A percentile compares a stretch with the other conserved stretches of the same genome.
Conservation (phyloP, 2,113 vertebrate genomes). For the Onychostoma macrolepis region DNA sequence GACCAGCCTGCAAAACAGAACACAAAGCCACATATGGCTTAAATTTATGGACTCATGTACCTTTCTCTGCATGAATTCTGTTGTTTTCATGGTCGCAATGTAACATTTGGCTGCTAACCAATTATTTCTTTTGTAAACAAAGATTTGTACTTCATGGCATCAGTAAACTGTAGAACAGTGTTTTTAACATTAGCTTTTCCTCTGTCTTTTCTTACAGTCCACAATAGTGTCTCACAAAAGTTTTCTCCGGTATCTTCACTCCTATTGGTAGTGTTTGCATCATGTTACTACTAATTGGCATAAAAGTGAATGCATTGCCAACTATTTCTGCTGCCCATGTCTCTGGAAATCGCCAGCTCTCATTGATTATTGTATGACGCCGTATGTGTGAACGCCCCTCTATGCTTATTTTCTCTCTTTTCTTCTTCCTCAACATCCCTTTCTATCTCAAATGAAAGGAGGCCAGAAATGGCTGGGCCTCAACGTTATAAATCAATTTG, state of each 20-base stretch:
- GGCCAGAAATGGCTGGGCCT: neutral
- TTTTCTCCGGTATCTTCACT: neutral
- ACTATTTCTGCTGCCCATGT: neutral
- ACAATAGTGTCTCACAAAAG: neutral
- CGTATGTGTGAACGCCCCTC: neutral
- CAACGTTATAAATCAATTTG: conserved; percentile 25
- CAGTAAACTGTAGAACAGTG: neutral
- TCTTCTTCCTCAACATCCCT: neutral
- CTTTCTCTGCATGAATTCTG: no score
- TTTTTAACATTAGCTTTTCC: neutral
- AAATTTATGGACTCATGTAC: no score
- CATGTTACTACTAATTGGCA: neutral
- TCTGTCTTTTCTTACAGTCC: neutral
- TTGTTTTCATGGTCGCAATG: no score
- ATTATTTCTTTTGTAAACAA: no score
- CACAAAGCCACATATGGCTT: no score
- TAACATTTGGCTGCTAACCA: no score
- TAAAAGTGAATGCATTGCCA: neutral
- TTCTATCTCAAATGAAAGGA: conserved; percentile 29
- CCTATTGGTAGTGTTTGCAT: neutral
- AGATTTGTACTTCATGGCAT: neutral
- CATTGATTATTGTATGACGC: neutral
- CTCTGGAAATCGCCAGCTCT: neutral
- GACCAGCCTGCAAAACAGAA: no score
- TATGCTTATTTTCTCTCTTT: neutral